Base-by-base conservation (phyloP, 2,888 invertebrate genomes). In the Eugnorisma glareosa region DNA sequence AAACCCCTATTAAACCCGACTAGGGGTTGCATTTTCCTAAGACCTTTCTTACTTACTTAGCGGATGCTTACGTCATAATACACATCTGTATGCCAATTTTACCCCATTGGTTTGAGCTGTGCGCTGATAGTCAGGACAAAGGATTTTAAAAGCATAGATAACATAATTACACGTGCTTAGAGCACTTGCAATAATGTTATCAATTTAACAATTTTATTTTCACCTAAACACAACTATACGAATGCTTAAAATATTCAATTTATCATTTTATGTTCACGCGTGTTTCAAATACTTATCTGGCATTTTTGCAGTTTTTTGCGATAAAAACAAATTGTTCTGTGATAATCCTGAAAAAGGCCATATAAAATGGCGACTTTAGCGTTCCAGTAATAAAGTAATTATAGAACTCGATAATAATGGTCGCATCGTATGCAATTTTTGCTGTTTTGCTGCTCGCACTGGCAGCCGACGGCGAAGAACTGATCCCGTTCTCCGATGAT, bases 401-500 rank as follows among this genome's bases (percentile, higher is more conserved):
- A 28, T 24, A 51, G 8, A 73, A 73, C 24, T 71, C 13, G 5
- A 5, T 5, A 6, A 61, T 74, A 54, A 75, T 73, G 59, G 15
- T 40, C 18, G 24, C 24, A n/a, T 40, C 4, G n/a, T 1, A 15
- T 61, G 40, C 3, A 21, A n/a, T 18, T 37, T 61, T 48, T 45
- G 18, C 24, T 7, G 37, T 75, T 48, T 28, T 61, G 13, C 59
- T 73, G 24, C 37, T 18, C 24, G 37, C 59, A 37, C 59, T 73
- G 24, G 28, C 24, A 28, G 28, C 28, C 28, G 13, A 40, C 24
- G 28, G 24, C 8, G 28, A 31, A 35, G 18, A 40, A 18, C 43
- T 45, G 31, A 21, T 48, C 21, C 45, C 57, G 2, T 7, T 75
- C 18, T 76, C 76, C 28, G 67, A 75, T 40, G 40, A 21, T 57